Conservation (phyloP, 2,113 vertebrate species). For the Eleginops maclovinus region DNA sequence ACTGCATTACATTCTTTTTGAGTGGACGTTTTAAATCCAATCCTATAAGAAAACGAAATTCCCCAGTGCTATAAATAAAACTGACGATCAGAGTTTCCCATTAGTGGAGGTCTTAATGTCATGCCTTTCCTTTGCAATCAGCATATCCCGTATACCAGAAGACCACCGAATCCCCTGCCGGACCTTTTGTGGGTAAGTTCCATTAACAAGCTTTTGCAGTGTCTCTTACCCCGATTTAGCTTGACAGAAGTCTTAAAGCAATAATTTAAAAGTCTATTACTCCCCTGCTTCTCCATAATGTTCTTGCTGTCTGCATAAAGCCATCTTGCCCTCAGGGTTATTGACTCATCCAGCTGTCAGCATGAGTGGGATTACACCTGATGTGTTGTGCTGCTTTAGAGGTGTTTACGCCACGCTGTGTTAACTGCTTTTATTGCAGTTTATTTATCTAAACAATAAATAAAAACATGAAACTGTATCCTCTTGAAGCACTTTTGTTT, state of each 20-base stretch:
- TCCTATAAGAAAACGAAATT: neutral
- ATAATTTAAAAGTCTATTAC: constrained; percentile 5
- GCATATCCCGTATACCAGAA: constrained; percentile 67
- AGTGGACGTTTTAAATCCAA: neutral
- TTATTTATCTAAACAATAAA: neutral
- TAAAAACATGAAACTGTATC: neutral
- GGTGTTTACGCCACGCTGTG: constrained; percentile 15
- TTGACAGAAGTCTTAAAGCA: neutral
- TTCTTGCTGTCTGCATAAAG: constrained; percentile 34
- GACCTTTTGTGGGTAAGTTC: constrained; percentile 74
- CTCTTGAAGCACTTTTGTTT: constrained; percentile 25
- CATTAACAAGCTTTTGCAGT: constrained; percentile 8
- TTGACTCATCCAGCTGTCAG: constrained; percentile 81
- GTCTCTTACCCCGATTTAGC: constrained; percentile 1
- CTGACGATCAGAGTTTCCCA: constrained; percentile 17
- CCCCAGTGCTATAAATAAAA: constrained; percentile 13
- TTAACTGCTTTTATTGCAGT: constrained; percentile 21
- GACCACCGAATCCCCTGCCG: constrained; percentile 75
- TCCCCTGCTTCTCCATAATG: neutral
- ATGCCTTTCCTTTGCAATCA: constrained; percentile 51
- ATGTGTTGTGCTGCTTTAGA: constrained; percentile 18
- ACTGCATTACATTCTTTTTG: neutral
- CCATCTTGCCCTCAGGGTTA: constrained; percentile 80
- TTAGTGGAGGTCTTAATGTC: constrained; percentile 24
- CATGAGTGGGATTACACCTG: constrained; percentile 73